These are phyloP conservation scores for Heterodera filipjevi DNA, from an alignment of 2,888 invertebrate species.

Conservation along the genomic window DNA sequence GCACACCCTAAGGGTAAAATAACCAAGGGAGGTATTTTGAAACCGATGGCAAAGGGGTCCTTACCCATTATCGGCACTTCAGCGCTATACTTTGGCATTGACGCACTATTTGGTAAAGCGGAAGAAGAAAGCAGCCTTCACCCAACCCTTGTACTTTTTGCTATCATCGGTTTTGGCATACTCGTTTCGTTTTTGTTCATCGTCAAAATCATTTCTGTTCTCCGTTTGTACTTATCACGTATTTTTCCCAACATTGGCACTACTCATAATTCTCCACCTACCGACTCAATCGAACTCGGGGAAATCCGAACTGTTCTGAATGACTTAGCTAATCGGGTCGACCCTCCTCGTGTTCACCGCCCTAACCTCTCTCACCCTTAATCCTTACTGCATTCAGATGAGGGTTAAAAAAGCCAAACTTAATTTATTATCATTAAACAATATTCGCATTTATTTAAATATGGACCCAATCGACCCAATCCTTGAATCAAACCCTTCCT, in stretches of 20 bases:
- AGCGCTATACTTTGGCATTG: not conserved
- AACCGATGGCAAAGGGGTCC: not conserved
- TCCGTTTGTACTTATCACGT: not conserved
- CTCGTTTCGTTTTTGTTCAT: not conserved
- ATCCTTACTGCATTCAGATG: too few species aligned
- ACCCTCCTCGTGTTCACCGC: too few species aligned
- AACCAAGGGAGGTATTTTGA: not conserved
- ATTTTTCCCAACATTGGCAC: too few species aligned
- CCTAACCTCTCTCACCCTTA: too few species aligned
- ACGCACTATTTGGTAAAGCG: not conserved
- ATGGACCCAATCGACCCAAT: too few species aligned
- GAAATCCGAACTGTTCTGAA: not conserved
- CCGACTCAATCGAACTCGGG: not conserved
- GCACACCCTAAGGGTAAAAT: not conserved
- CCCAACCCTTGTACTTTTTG: not conserved
- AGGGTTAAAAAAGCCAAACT: too few species aligned
- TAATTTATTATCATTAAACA: too few species aligned
- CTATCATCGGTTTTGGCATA: not conserved
- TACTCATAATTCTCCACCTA: too few species aligned
- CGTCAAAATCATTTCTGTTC: not conserved
- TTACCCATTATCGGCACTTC: not conserved
- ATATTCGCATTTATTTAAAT: too few species aligned
- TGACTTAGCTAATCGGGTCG: too few species aligned
- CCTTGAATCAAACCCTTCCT: too few species aligned
- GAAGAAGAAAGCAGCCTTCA: not conserved